These are phyloP conservation scores for Ammospiza nelsoni DNA, from an alignment of 2,113 vertebrate species.

Conservation along the genomic window DNA sequence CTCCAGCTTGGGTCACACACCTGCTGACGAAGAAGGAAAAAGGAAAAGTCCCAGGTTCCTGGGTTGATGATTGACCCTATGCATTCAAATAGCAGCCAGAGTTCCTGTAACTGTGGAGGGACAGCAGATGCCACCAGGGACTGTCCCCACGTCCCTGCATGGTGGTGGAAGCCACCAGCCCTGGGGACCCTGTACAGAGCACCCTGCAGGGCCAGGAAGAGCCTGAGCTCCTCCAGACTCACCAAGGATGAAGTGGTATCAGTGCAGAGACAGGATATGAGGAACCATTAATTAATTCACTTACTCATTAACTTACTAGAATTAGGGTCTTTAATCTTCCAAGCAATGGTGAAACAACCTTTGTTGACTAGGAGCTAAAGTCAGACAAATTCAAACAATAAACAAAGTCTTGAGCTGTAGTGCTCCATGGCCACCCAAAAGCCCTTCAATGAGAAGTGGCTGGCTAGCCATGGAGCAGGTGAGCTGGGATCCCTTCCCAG, in stretches of 20 bases:
- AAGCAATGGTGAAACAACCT: neutral
- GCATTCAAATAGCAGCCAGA: fast-evolving
- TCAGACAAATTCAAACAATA: neutral
- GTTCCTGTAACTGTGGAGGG: neutral
- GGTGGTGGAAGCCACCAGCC: neutral
- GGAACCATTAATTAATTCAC: constrained; percentile 38
- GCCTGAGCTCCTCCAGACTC: neutral
- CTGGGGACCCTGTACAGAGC: neutral
- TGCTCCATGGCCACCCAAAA: neutral
- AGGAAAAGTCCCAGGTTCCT: neutral
- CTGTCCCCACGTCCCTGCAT: neutral
- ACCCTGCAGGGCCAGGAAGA: neutral
- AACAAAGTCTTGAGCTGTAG: neutral
- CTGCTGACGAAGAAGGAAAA: neutral
- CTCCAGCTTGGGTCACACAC: neutral
- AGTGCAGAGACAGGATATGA: neutral
- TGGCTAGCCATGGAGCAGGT: fast-evolving
- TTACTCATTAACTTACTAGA: constrained; percentile 49
- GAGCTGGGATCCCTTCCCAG: neutral
- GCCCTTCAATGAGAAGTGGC: neutral
- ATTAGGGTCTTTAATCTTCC: constrained; percentile 4
- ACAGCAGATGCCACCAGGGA: neutral
- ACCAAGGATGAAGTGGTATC: neutral
- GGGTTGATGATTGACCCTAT: neutral
- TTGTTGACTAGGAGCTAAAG: neutral